These are phyloP conservation scores for Brachylomia viminalis DNA, from an alignment of 2,888 invertebrate species.

Conservation along the genomic window DNA sequence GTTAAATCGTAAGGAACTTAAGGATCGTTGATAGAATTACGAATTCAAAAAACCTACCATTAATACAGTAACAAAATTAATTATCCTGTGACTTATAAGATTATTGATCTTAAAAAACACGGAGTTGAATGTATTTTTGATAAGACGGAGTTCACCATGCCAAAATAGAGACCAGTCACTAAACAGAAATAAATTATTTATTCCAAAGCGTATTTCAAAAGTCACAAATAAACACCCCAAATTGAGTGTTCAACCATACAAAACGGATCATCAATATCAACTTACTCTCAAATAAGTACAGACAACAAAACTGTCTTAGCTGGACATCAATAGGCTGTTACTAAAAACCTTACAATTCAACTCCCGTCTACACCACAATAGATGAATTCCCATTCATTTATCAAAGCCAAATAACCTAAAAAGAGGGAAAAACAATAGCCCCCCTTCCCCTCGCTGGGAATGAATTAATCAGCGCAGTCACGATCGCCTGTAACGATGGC, in stretches of 20 bases:
- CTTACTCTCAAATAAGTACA: conserved; percentile 49
- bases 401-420: conserved; percentile 76
- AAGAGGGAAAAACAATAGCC: conserved; percentile 79
- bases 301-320: conserved; percentile 51
- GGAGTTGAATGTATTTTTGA: neutral
- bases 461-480: conserved; percentile 88
- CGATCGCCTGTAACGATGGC: conserved; percentile 86
- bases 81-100: too few relatives aligned
- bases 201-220: neutral
- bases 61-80: neutral
- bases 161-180: neutral
- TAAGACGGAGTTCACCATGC: neutral
- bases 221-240: neutral
- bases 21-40: neutral
- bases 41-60: neutral
- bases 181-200: neutral
- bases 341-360: conserved; percentile 69
- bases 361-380: conserved; percentile 69
- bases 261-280: conserved; percentile 43
- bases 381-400: conserved; percentile 76
- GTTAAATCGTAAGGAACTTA: neutral
- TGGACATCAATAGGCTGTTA: conserved; percentile 61
- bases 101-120: neutral
- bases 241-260: conserved; percentile 41
- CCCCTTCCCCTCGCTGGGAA: conserved; percentile 60